Evolutionary conservation across 2,888 invertebrate genomes (phyloP).

Genomic region (Hypsopygia costalis): DNA sequence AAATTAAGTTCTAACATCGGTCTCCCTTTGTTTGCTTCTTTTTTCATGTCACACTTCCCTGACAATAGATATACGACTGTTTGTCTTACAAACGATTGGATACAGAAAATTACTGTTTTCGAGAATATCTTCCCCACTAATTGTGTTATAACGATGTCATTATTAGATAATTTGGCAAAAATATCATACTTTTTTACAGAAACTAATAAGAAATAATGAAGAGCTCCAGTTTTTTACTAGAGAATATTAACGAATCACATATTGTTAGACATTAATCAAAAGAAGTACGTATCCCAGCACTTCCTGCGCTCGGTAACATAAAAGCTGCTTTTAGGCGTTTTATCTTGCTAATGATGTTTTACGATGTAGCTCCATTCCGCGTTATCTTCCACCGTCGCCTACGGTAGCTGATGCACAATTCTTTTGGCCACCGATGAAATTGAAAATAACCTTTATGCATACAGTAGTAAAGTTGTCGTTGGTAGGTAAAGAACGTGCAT

Average conservation of each 20-base stretch:
- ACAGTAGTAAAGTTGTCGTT: slow-evolving; percentile 32
- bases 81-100: slow-evolving; percentile 50
- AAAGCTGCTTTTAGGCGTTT: slow-evolving; percentile 63
- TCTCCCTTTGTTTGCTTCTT: slow-evolving; percentile 51
- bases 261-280: slow-evolving; percentile 39
- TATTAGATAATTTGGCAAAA: slow-evolving; percentile 30
- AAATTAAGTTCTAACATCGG: slow-evolving; percentile 71
- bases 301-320: slow-evolving; percentile 55
- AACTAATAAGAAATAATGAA: not conserved
- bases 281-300: slow-evolving; percentile 39
- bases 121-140: slow-evolving; percentile 21
- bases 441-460: slow-evolving; percentile 30
- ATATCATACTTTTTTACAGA: slow-evolving; percentile 1
- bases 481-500: slow-evolving; percentile 8
- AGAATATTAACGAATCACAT: slow-evolving; percentile 10
- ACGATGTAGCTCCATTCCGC: slow-evolving; percentile 57
- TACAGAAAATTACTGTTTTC: slow-evolving; percentile 44
- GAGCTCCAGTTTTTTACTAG: no score
- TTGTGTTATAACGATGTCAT: slow-evolving; percentile 23
- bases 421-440: slow-evolving; percentile 20
- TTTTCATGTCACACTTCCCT: slow-evolving; percentile 51
- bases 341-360: slow-evolving; percentile 79
- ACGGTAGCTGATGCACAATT: slow-evolving; percentile 60
- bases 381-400: slow-evolving; percentile 65
- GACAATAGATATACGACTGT: slow-evolving; percentile 45